Evolutionary conservation across 1,140 invertebrate genomes (phyloP).

Genomic region (Asobara japonica): DNA sequence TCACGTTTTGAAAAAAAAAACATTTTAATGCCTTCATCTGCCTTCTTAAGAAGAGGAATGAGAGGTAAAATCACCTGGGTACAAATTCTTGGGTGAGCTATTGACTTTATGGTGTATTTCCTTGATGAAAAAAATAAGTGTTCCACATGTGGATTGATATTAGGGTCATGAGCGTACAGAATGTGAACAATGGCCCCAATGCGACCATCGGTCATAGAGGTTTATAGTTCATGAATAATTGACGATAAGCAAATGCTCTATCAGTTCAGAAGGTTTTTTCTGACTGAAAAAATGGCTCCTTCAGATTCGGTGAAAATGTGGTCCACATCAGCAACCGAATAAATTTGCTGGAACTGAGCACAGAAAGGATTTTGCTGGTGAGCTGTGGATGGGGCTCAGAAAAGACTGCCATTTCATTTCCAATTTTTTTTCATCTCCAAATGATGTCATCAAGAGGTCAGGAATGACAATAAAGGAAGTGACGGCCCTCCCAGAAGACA

Average conservation of each 20-base stretch:
- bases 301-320: neutral
- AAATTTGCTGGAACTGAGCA: neutral
- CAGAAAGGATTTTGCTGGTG: neutral
- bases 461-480: slow-evolving; percentile 4
- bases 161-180: neutral
- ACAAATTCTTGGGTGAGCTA: no score
- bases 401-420: neutral
- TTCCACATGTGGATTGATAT: neutral
- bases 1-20: no score
- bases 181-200: slow-evolving; percentile 3
- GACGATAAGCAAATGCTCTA: neutral
- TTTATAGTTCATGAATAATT: neutral
- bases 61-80: no score
- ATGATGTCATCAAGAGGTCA: neutral
- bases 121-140: no score
- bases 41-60: no score
- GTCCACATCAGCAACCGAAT: neutral
- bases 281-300: neutral
- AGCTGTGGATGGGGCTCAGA: neutral
- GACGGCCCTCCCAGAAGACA: neutral
- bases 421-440: neutral
- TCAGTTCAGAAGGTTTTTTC: neutral
- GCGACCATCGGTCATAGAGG: neutral
- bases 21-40: no score
- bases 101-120: no score